phyloP scores from a whole-genome alignment of 2,888 invertebrate genomes.

The Drosophila crucigera region DNA sequence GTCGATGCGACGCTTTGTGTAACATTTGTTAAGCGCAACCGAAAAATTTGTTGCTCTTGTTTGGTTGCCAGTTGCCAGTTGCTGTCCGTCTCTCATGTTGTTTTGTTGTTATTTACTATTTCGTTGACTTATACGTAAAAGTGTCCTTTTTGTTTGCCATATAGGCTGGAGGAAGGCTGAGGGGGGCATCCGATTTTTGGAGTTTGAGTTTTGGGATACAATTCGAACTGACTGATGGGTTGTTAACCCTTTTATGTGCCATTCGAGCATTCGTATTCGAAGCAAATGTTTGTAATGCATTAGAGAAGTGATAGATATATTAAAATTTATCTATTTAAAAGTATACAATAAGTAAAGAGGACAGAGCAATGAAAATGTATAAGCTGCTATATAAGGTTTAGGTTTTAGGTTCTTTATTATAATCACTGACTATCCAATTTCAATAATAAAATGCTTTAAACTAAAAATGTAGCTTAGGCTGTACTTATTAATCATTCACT shows the following conservation, averaged over 20 bases:
- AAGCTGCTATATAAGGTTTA: neutral
- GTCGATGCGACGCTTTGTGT: slow-evolving; percentile 60
- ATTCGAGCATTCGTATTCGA: slow-evolving; percentile 31
- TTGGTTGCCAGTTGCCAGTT: slow-evolving; percentile 57
- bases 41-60: slow-evolving; percentile 72
- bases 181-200: slow-evolving; percentile 5
- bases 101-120: slow-evolving; percentile 70
- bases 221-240: slow-evolving; percentile 31
- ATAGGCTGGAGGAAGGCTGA: slow-evolving; percentile 25
- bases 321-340: slow-evolving; percentile 11
- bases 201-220: slow-evolving; percentile 17
- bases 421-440: neutral
- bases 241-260: slow-evolving; percentile 57
- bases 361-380: neutral
- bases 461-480: neutral
- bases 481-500: neutral
- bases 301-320: slow-evolving; percentile 29
- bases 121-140: slow-evolving; percentile 62
- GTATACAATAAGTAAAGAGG: neutral
- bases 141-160: slow-evolving; percentile 58
- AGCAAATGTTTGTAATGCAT: slow-evolving; percentile 25
- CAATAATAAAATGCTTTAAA: neutral
- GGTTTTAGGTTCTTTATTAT: neutral
- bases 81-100: slow-evolving; percentile 57
- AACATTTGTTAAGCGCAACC: slow-evolving; percentile 75